Conservation (phyloP, 2,113 vertebrate genomes). For the Melanotaenia duboulayi region DNA sequence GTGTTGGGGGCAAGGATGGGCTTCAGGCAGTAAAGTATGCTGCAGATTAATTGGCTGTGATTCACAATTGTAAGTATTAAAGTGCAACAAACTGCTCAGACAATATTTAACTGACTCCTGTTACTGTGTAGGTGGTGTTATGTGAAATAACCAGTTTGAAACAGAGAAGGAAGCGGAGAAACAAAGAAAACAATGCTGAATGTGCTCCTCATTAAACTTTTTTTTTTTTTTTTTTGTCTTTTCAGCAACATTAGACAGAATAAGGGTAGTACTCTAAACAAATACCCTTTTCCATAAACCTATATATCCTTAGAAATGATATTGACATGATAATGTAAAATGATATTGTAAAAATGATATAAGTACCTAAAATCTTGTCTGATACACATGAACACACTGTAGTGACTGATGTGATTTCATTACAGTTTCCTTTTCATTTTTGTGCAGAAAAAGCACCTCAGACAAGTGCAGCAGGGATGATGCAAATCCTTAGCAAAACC, state of each 20-base stretch:
- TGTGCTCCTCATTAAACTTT: not conserved
- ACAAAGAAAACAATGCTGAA: not conserved
- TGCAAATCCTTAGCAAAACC: too few species aligned
- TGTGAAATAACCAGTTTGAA: conserved; percentile 28
- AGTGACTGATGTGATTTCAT: too few species aligned
- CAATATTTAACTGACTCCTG: conserved; percentile 31
- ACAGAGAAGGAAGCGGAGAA: conserved; percentile 4
- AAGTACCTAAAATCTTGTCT: too few species aligned
- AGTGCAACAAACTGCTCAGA: conserved; percentile 33
- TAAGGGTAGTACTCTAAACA: not conserved
- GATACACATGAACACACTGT: too few species aligned
- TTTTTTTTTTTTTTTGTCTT: too few species aligned
- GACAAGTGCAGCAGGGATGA: too few species aligned
- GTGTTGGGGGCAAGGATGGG: conserved; percentile 31
- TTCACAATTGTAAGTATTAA: conserved; percentile 50
- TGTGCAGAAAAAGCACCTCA: too few species aligned
- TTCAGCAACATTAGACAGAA: not conserved
- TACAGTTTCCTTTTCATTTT: too few species aligned
- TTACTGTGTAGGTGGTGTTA: conserved; percentile 44
- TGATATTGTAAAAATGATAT: too few species aligned
- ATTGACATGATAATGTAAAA: too few species aligned
- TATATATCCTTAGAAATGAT: too few species aligned
- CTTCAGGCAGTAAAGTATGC: conserved; percentile 34
- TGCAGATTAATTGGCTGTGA: conserved; percentile 66
- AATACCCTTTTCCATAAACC: too few species aligned